Evolutionary conservation across 2,113 vertebrate species (phyloP).

Genomic region (Cranoglanis bouderius): DNA sequence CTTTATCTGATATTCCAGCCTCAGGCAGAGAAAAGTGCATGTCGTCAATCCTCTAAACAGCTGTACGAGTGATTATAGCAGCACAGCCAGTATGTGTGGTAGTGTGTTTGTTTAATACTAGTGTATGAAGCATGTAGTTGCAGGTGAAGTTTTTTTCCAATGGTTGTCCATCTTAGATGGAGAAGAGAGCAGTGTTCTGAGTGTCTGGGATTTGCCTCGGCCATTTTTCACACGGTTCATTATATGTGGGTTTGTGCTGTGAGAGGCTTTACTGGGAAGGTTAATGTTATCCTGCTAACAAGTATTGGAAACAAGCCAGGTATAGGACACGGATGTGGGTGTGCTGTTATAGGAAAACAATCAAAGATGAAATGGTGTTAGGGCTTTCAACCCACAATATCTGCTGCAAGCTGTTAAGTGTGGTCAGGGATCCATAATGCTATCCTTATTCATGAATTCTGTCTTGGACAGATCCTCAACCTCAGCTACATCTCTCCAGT

Average conservation of each 20-base stretch:
- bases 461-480: no score
- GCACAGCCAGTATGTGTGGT: background rate
- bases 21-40: background rate
- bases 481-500: no score
- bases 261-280: background rate
- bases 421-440: background rate
- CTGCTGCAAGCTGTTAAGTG: background rate
- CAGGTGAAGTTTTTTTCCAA: background rate
- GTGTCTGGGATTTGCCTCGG: background rate
- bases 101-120: background rate
- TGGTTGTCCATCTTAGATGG: background rate
- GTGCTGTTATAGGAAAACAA: background rate
- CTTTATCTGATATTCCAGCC: conserved; percentile 14
- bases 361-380: background rate
- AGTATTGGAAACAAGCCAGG: background rate
- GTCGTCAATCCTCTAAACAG: background rate
- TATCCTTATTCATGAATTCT: background rate
- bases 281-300: background rate
- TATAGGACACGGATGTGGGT: background rate
- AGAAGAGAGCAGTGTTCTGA: background rate
- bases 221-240: background rate
- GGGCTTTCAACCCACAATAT: background rate
- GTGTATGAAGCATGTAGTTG: background rate
- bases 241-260: background rate
- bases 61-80: background rate